Conservation (phyloP, 2,797 vertebrate genomes). For the Coregonus ussuriensis region DNA sequence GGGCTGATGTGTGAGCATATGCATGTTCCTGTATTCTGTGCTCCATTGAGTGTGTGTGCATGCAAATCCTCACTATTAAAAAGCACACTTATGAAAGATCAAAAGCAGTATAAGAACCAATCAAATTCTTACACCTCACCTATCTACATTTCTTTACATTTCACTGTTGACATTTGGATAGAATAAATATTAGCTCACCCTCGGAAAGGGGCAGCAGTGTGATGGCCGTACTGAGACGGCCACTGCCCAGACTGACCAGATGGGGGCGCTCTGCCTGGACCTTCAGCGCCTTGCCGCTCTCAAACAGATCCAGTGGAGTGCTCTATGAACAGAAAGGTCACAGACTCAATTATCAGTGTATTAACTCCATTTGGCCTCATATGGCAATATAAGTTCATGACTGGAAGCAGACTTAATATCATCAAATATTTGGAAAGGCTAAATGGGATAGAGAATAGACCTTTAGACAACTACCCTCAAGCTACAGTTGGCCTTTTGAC, state of each 20-base stretch:
- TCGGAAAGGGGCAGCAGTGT: constrained; percentile 91
- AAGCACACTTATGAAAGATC: background rate
- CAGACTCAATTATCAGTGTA: background rate
- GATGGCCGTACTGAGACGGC: constrained; percentile 91
- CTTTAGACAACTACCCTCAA: background rate
- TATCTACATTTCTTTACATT: too few species aligned
- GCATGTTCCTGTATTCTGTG: background rate
- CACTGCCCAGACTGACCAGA: constrained; percentile 94
- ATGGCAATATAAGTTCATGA: background rate
- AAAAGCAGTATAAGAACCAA: background rate
- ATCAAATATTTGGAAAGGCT: background rate
- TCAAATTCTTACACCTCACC: too few species aligned
- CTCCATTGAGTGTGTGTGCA: background rate
- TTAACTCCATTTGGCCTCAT: background rate
- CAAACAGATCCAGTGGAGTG: constrained; percentile 87
- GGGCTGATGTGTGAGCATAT: background rate
- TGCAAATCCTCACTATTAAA: too few species aligned
- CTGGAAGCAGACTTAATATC: background rate
- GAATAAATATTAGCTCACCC: constrained; percentile 75
- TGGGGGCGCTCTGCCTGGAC: constrained; percentile 94
- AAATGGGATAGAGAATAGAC: background rate
- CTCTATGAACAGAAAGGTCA: constrained; percentile 71
- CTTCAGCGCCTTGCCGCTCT: constrained; percentile 89
- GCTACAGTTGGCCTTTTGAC: background rate
- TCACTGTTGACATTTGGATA: background rate